These are phyloP conservation scores for Dolichomitus sp. DNA, from an alignment of 2,888 invertebrate genomes.

Conservation along the genomic window DNA sequence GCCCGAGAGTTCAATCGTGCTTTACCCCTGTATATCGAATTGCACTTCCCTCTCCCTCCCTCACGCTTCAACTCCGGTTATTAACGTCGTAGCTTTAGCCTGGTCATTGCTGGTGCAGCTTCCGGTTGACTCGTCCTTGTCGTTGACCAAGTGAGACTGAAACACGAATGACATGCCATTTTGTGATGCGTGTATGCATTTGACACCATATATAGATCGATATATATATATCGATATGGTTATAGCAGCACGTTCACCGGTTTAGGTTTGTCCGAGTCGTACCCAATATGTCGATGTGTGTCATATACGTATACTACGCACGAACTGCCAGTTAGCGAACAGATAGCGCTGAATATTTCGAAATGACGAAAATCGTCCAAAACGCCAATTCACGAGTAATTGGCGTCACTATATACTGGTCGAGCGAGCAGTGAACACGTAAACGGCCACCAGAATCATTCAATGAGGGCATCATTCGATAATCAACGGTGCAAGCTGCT, in stretches of 20 bases:
- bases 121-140: constrained; percentile 47
- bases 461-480: constrained; percentile 9
- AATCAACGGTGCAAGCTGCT: constrained; percentile 17
- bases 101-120: constrained; percentile 43
- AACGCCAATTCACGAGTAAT: constrained; percentile 38
- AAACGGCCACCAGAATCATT: constrained; percentile 13
- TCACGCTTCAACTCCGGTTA: constrained; percentile 52
- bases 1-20: constrained; percentile 38
- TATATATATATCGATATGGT: constrained; percentile 20
- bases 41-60: constrained; percentile 1
- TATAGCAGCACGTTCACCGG: constrained; percentile 19
- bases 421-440: constrained; percentile 1
- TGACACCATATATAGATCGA: not conserved
- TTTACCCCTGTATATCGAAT: constrained; percentile 25
- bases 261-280: constrained; percentile 35
- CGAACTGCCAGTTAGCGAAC: constrained; percentile 44
- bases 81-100: constrained; percentile 48
- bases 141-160: constrained; percentile 23
- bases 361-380: constrained; percentile 33
- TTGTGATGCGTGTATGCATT: constrained; percentile 40
- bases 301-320: constrained; percentile 23
- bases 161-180: constrained; percentile 45
- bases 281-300: constrained; percentile 41
- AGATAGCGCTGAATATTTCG: constrained; percentile 32
- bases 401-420: not conserved